These are phyloP conservation scores for Ptilonorhynchus violaceus DNA, from an alignment of 2,113 vertebrate species.

Conservation along the genomic window DNA sequence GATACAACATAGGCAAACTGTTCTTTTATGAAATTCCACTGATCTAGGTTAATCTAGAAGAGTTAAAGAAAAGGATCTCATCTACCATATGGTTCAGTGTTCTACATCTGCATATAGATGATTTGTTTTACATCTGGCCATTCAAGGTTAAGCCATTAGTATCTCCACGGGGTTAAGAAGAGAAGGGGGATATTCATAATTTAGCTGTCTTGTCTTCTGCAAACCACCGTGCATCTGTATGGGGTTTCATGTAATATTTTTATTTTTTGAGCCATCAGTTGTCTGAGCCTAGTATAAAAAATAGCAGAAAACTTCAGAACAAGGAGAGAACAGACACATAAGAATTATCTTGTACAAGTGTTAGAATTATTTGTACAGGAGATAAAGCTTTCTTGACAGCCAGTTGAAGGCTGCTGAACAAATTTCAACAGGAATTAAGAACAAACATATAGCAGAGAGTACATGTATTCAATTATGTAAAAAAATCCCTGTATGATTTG, in stretches of 20 bases:
- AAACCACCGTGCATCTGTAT: not conserved
- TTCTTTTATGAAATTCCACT: not conserved
- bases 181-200: not conserved
- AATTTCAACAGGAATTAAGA: slow-evolving; percentile 10
- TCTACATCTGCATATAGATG: not conserved
- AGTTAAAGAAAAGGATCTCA: not conserved
- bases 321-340: not conserved
- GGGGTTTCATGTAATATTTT: not conserved
- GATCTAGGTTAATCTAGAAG: not conserved
- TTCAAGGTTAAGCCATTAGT: not conserved
- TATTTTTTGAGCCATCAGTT: not conserved
- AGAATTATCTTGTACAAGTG: not conserved
- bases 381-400: slow-evolving; percentile 1
- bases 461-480: not conserved
- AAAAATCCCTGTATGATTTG: not conserved
- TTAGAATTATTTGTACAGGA: not conserved
- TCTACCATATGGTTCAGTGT: not conserved
- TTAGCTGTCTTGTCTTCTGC: not conserved
- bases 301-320: not conserved
- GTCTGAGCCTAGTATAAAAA: not conserved
- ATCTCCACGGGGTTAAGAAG: not conserved
- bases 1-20: not conserved
- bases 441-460: not conserved
- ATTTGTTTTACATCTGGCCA: not conserved
- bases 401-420: not conserved